These are phyloP conservation scores for Hydrolagus affinis DNA, from an alignment of 2,113 vertebrate genomes.

Conservation along the genomic window DNA sequence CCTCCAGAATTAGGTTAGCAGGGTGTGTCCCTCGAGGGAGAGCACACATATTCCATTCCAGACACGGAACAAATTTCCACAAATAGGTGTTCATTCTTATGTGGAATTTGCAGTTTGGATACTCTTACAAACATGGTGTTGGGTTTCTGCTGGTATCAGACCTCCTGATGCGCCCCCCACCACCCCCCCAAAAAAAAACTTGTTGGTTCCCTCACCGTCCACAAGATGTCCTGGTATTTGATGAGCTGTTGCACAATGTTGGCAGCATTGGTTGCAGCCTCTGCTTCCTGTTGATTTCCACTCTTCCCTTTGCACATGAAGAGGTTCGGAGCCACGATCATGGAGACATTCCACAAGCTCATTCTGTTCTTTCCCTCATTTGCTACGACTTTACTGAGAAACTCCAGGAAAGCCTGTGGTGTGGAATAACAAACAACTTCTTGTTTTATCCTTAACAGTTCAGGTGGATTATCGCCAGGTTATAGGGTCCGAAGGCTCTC, in stretches of 20 bases:
- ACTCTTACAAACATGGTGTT: too few species aligned
- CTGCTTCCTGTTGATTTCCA: slow-evolving; percentile 69
- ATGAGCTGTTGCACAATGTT: slow-evolving; percentile 77
- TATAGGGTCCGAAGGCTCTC: background rate
- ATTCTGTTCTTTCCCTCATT: slow-evolving; percentile 89
- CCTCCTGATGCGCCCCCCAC: too few species aligned
- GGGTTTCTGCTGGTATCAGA: too few species aligned
- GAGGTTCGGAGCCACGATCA: slow-evolving; percentile 90
- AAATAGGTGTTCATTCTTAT: too few species aligned
- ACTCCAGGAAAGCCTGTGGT: slow-evolving; percentile 74
- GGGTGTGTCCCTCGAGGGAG: too few species aligned
- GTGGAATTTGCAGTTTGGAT: too few species aligned
- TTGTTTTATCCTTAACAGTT: background rate
- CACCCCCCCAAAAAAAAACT: too few species aligned
- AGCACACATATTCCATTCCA: too few species aligned
- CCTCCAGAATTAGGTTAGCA: too few species aligned
- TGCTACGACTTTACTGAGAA: slow-evolving; percentile 79
- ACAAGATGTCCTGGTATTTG: slow-evolving; percentile 80
- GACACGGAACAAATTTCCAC: too few species aligned
- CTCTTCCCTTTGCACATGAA: slow-evolving; percentile 72
- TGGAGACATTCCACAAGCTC: slow-evolving; percentile 92
- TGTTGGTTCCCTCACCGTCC: slow-evolving; percentile 66
- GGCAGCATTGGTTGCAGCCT: slow-evolving; percentile 69
- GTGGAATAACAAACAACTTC: background rate
- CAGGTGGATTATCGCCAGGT: too few species aligned